Evolutionary conservation across 2,888 invertebrate species (phyloP), one percentile per base, ranked within the genome.

Genomic region (Didymodactylos carnosus): DNA sequence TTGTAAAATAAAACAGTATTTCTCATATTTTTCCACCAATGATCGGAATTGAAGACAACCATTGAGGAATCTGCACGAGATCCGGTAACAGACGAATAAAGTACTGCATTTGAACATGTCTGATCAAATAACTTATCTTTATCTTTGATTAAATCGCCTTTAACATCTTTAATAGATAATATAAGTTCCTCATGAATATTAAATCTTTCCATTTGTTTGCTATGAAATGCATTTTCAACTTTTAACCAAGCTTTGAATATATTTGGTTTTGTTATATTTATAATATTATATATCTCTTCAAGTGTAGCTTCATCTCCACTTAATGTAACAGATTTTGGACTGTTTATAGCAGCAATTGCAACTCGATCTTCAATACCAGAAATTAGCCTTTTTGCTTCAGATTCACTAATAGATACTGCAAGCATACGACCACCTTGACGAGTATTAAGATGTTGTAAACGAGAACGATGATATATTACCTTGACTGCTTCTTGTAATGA

Each of bases 271-370:
- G 69, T 70, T 19, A 62, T 71, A 10, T 51, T 69, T 0, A 76
- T 40, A 23, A 35, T 39, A n/a, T 75, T 35, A 10, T 49, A 23
- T 4, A 49, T 2, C 23, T 49, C 23, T 5, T 23, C 46, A 69
- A 76, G 43, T 7, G 69, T 69, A 14, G 43, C 73, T 41, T n/a
- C 49, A 6, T 69, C 62, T 25, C 76, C 76, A 39, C 76, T 73
- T 19, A 76, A 46, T n/a, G 76, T 76, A 8, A 76, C 69, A 35
- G 73, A 77, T 5, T 39, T 70, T 11, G 73, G 72, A 35, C 76
- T 72, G 69, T 76, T 76, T 41, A 70, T 29, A 70, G 75, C 76
- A 25, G 76, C 76, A 7, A 76, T 69, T 43, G 23, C n/a, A 19
- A 49, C 19, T 8, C 7, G 46, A n/a, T 49, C 4, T 49, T 49